Evolutionary conservation across 2,797 vertebrate genomes (phyloP), one percentile per base, ranked within the genome.

Genomic region (Anas acuta): DNA sequence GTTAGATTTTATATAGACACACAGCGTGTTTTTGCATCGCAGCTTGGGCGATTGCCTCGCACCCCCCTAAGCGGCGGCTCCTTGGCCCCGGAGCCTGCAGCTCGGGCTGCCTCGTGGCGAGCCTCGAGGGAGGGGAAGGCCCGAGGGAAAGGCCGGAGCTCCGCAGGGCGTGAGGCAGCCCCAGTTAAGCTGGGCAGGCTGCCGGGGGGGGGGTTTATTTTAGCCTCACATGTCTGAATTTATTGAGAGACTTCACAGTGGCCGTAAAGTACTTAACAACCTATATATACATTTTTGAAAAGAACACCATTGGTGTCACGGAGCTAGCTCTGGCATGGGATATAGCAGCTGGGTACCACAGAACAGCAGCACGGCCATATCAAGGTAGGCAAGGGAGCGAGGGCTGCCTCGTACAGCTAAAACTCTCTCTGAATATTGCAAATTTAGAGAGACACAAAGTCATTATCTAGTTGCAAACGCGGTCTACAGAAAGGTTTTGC

Each of bases 321-420:
- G 76, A 81, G 91, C 88, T 76, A 79, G 93, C 77, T 89, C 82
- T 95, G 87, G 90, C 84, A 82, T 82, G 95, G 84, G 96, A 60
- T 64, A 37, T 66, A 89, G 72, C 87, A 94, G 88, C 90, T 95
- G 84, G 94, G 96, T 92, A 93, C 87, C 78, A 49, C 7, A 70
- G 66, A 87, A 54, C 9, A 90, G 77, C 90, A 87, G 9, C 57
- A 71, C 77, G 85, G 33, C 80, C 57, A 10, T 56, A 81, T 71
- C 77, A 39, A 92, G 88, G 87, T 91, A 72, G 88, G 91, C 56
- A 80, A 49, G 65, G 76, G 76, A 83, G 54, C 54, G 81, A 90
- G 69, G 35, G 11, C 30, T 92, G 53, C 65, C 30, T 26, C n/a
- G 13, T 3, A 45, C 32, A 60, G 62, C 65, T 95, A 71, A 91